Base-by-base conservation (phyloP, 64 coral and sea anemone genomes). In the Stichodactyla helianthus region DNA sequence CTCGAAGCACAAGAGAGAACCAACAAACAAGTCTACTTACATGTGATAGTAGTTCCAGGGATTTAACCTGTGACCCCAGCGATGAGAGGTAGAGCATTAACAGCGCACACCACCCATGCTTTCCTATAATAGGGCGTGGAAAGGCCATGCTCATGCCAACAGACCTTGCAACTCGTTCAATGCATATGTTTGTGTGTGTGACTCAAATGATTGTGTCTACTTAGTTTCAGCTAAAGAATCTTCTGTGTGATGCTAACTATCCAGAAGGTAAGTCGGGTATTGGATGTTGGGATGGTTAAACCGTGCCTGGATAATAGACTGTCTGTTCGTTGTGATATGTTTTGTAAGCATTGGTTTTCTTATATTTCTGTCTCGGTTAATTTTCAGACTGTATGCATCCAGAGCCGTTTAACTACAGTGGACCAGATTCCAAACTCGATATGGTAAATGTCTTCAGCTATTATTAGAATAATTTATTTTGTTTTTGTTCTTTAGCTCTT, bases 351-450 rank as follows among this genome's bases (percentile, higher is more conserved):
- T 3, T 44, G 35, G 2, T 44, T 44, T 44, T 44, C 1, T 44
- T 44, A 44, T 44, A 44, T 44, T 44, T 44, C 35, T 81, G 14
- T 54, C 17, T 1, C 53, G 10, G 52, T 54, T 81, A 81, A 20
- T 79, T 92, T 10, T 18, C 84, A 98, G 96, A 98, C 67, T 98
- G 96, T 53, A 98, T 98, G 96, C 96, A 98, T 55, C 96, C 96
- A 11, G 92, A 98, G 61, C 96, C 96, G 18, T 98, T 98, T 74
- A 98, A 98, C 88, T 98, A 94, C 88, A 98, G 89, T 51, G 96
- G 96, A 16, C 93, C 83, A 35, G 83, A 84, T 55, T 84, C 83
- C 55, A 84, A 84, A 28, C 83, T 84, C 17, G 83, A 84, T 59
- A 57, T 84, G 83, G 83, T 84, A 84, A 63, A 14, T 14, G 10